Evolutionary conservation across 1,140 invertebrate species (phyloP).

Genomic region (Araneus ventricosus): DNA sequence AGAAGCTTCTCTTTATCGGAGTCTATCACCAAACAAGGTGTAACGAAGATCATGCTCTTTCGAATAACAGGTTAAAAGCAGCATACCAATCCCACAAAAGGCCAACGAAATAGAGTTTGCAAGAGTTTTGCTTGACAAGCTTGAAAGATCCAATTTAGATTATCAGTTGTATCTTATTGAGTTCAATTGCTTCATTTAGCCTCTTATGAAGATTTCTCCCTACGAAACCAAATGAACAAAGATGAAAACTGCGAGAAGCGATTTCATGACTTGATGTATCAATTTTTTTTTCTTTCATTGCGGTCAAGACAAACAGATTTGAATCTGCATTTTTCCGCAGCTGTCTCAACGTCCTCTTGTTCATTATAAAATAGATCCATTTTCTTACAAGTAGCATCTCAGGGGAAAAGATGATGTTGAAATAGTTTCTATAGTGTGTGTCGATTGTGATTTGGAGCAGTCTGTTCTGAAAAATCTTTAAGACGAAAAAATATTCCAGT

Average conservation of each 20-base stretch:
- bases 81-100: slow-evolving; percentile 15
- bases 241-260: not conserved
- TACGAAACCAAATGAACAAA: not conserved
- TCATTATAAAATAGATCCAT: too few species aligned
- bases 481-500: too few species aligned
- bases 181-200: slow-evolving; percentile 32
- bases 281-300: not conserved
- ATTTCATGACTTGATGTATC: not conserved
- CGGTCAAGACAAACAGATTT: not conserved
- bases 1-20: not conserved
- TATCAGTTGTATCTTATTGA: slow-evolving; percentile 24
- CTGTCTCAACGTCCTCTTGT: not conserved
- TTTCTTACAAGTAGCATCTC: too few species aligned
- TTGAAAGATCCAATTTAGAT: slow-evolving; percentile 25
- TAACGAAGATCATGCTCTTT: not conserved
- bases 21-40: not conserved
- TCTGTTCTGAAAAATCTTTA: too few species aligned
- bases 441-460: too few species aligned
- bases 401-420: too few species aligned
- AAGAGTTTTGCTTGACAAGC: slow-evolving; percentile 6
- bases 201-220: not conserved
- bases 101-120: slow-evolving; percentile 11
- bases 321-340: not conserved
- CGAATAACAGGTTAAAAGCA: not conserved
- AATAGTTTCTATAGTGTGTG: too few species aligned